phyloP scores from a whole-genome alignment of 2,797 vertebrate genomes.

The Thunnus albacares region DNA sequence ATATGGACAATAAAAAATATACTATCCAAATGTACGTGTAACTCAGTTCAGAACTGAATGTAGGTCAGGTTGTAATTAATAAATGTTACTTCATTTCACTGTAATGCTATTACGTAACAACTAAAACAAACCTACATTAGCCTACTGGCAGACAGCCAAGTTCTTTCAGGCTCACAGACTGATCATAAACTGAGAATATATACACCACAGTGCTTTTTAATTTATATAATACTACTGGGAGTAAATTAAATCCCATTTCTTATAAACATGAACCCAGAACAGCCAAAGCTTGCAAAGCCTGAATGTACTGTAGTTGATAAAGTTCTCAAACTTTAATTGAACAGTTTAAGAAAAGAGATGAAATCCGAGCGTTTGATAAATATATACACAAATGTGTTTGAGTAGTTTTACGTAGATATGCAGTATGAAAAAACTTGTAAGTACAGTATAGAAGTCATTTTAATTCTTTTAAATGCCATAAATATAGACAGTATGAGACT shows the following conservation, averaged over 20 bases:
- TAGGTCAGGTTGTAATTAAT: conserved; percentile 1
- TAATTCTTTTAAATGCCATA: no score
- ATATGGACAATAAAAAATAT: neutral
- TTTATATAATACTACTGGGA: no score
- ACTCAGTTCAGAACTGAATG: neutral
- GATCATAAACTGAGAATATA: conserved; percentile 5
- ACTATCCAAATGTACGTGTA: neutral
- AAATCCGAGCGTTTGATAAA: no score
- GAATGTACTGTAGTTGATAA: neutral
- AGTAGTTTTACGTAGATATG: no score
- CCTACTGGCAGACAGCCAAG: conserved; percentile 3
- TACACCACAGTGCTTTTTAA: neutral
- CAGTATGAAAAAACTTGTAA: no score
- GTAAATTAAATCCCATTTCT: neutral
- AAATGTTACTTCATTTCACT: conserved; percentile 20
- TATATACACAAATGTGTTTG: no score
- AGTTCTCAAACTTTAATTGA: neutral
- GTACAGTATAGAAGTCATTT: no score
- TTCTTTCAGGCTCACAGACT: conserved; percentile 1
- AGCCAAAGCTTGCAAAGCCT: neutral
- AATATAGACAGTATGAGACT: no score
- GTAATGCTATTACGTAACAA: conserved; percentile 38
- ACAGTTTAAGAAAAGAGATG: neutral
- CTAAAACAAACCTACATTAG: conserved; percentile 21
- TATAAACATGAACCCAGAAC: no score